Percentiles rank a stretch among this genome's conserved stretches.
Evolutionary conservation across 2,113 vertebrate species (phyloP).

Genomic region (Hyla sarda): DNA sequence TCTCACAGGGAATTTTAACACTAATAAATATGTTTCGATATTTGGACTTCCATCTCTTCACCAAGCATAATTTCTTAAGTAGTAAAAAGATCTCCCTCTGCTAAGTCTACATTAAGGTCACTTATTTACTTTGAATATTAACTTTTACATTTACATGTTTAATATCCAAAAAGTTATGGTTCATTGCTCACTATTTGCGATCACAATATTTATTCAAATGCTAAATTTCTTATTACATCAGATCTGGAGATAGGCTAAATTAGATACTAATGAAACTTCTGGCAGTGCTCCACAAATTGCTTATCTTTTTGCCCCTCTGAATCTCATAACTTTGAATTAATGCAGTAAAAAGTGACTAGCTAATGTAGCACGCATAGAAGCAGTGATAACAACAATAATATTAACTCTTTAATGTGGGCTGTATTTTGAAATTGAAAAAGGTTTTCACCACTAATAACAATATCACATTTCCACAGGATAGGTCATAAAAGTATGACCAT

Average conservation of each 20-base stretch:
- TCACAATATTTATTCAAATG: not conserved
- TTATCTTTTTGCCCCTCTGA: not conserved
- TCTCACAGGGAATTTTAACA: not conserved
- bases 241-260: not conserved
- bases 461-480: too few relatives aligned
- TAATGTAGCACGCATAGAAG: not conserved
- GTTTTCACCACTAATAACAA: too few relatives aligned
- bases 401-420: not conserved
- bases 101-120: slow-evolving; percentile 21
- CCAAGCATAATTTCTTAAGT: not conserved
- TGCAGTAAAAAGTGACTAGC: not conserved
- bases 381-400: not conserved
- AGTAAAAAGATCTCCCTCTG: not conserved
- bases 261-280: not conserved
- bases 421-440: not conserved
- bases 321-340: not conserved
- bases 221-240: not conserved
- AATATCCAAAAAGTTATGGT: not conserved
- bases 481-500: too few relatives aligned
- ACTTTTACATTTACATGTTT: slow-evolving; percentile 9
- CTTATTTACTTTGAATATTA: not conserved
- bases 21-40: not conserved
- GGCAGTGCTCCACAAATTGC: not conserved
- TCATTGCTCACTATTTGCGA: slow-evolving; percentile 5
- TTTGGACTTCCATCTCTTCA: not conserved